Evolutionary conservation across 1,140 invertebrate genomes (phyloP).

Genomic region (Fopius arisanus): DNA sequence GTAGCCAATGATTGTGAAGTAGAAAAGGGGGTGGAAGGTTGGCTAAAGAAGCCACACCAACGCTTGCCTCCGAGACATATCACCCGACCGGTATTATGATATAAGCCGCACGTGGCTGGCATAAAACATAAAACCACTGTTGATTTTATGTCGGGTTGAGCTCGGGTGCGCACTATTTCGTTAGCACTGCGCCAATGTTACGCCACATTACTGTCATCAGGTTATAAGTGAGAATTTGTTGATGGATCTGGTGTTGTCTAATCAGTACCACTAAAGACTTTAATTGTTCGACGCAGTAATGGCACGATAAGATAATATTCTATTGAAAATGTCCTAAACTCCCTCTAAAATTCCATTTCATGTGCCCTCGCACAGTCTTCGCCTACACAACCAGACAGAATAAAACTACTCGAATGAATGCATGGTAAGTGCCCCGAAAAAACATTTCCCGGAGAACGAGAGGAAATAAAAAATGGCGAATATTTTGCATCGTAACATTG

Average conservation of each 20-base stretch:
- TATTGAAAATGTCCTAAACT: too few relatives aligned
- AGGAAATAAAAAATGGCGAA: neutral
- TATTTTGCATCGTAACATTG: neutral
- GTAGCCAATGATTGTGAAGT: neutral
- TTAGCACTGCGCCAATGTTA: slow-evolving; percentile 31
- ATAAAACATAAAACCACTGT: slow-evolving; percentile 29
- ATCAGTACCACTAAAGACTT: too few relatives aligned
- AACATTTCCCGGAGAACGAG: slow-evolving; percentile 12
- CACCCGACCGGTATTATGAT: slow-evolving; percentile 45
- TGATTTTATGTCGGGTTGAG: neutral
- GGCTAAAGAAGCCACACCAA: neutral
- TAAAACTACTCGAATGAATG: slow-evolving; percentile 56
- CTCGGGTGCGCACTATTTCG: neutral
- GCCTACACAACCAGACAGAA: slow-evolving; percentile 60
- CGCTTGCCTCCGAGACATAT: slow-evolving; percentile 33
- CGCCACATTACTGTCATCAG: slow-evolving; percentile 45
- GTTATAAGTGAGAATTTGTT: slow-evolving; percentile 24
- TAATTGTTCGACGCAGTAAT: too few relatives aligned
- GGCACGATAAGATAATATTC: too few relatives aligned
- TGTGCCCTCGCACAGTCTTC: slow-evolving; percentile 32
- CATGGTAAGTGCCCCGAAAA: slow-evolving; percentile 57
- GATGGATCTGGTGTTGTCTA: neutral
- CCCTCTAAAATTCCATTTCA: neutral
- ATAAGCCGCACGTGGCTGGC: slow-evolving; percentile 43
- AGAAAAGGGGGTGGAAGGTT: neutral